phyloP scores from a whole-genome alignment of 2,888 invertebrate genomes.

The Leptopilina syphax region DNA sequence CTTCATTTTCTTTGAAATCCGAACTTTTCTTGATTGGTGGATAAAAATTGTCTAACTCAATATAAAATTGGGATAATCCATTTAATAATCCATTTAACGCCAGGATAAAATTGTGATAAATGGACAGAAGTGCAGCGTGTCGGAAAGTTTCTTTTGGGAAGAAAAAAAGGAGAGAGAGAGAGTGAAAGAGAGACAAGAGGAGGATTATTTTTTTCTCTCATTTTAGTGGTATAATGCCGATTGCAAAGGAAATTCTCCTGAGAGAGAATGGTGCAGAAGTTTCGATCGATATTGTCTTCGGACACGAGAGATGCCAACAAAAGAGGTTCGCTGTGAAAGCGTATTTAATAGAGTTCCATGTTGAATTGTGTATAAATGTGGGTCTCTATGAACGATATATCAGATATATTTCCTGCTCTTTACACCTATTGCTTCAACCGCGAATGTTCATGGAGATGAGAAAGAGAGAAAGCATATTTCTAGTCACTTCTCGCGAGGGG shows the following conservation, averaged over 20 bases:
- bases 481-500: slow-evolving; percentile 9
- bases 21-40: no score
- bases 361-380: slow-evolving; percentile 6
- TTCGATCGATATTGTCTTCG: slow-evolving; percentile 24
- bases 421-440: slow-evolving; percentile 16
- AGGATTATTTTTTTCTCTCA: not conserved
- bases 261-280: not conserved
- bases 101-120: slow-evolving; percentile 23
- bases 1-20: no score
- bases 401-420: slow-evolving; percentile 9
- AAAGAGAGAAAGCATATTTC: slow-evolving; percentile 12
- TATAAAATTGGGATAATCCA: not conserved
- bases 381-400: slow-evolving; percentile 6
- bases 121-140: slow-evolving; percentile 19
- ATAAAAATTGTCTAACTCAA: no score
- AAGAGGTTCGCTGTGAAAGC: not conserved
- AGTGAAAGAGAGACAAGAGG: not conserved
- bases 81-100: slow-evolving; percentile 30
- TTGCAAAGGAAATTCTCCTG: not conserved
- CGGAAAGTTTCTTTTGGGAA: not conserved
- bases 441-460: not conserved
- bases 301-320: slow-evolving; percentile 14
- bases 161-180: not conserved
- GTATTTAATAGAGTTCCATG: slow-evolving; percentile 6
- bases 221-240: no score